Percentiles rank a stretch among this genome's conserved stretches.
Evolutionary conservation across 1,140 invertebrate genomes (phyloP).

Genomic region (Drosophila navojoa): DNA sequence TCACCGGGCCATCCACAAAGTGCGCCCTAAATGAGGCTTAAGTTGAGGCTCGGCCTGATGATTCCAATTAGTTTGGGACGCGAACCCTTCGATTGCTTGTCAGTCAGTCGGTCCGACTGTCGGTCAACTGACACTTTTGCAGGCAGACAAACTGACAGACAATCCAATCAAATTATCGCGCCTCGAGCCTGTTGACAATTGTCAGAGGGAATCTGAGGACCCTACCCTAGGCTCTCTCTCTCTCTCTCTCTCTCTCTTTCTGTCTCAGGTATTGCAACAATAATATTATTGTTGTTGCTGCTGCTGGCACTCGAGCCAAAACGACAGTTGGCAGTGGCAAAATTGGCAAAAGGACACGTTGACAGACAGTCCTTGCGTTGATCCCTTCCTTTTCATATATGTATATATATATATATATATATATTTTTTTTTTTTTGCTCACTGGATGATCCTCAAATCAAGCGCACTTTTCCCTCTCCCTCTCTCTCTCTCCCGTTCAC

Average conservation of each 20-base stretch:
- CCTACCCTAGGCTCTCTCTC: slow-evolving; percentile 33
- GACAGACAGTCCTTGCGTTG: slow-evolving; percentile 13
- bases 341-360: slow-evolving; percentile 31
- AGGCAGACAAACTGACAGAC: slow-evolving; percentile 54
- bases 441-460: slow-evolving; percentile 79
- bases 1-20: slow-evolving; percentile 79
- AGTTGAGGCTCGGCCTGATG: slow-evolving; percentile 77
- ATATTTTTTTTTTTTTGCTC: slow-evolving; percentile 35
- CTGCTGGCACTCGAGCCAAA: slow-evolving; percentile 65
- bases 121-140: slow-evolving; percentile 74
- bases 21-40: slow-evolving; percentile 83
- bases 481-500: slow-evolving; percentile 49
- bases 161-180: slow-evolving; percentile 84
- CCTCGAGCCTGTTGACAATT: slow-evolving; percentile 73
- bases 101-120: slow-evolving; percentile 48
- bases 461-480: slow-evolving; percentile 67
- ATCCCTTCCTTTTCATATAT: slow-evolving; percentile 3
- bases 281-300: slow-evolving; percentile 34
- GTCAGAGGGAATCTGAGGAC: slow-evolving; percentile 27
- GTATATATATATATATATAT: not conserved
- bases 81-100: slow-evolving; percentile 72
- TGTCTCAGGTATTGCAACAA: slow-evolving; percentile 69
- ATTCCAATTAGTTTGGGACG: slow-evolving; percentile 79
- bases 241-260: slow-evolving; percentile 18
- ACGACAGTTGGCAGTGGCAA: slow-evolving; percentile 41